A percentile compares a stretch with the other conserved stretches of the same genome.
Evolutionary conservation across 1,140 invertebrate genomes (phyloP).

Genomic region (Glossosoma conforme): DNA sequence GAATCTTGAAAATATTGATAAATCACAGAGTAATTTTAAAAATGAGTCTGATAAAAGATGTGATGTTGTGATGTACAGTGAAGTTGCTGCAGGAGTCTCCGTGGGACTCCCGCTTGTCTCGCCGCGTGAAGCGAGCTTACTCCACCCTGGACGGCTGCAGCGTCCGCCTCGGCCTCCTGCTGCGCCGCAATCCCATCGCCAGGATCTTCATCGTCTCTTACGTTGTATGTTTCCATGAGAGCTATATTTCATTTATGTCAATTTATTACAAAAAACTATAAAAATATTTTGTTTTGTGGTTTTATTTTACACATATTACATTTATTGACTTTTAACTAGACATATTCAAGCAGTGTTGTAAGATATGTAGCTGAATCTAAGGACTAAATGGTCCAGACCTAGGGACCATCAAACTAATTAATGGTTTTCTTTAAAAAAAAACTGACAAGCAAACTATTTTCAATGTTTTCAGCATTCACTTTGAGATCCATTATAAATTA

Average conservation of each 20-base stretch:
- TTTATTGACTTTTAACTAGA: background rate
- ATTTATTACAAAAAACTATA: background rate
- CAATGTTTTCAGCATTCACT: too few relatives aligned
- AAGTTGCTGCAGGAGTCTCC: slow-evolving; percentile 73
- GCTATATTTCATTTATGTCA: background rate
- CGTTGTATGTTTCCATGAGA: slow-evolving; percentile 15
- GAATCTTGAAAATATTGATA: too few relatives aligned
- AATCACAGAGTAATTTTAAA: too few relatives aligned
- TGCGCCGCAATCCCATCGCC: slow-evolving; percentile 74
- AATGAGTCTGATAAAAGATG: too few relatives aligned
- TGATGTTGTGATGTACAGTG: too few relatives aligned
- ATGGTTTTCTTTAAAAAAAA: too few relatives aligned
- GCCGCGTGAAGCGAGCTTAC: slow-evolving; percentile 75
- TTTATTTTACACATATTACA: background rate
- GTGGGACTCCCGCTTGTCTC: slow-evolving; percentile 70
- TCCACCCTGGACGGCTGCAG: slow-evolving; percentile 65
- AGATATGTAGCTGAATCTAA: background rate
- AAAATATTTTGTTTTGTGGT: background rate
- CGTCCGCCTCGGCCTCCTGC: slow-evolving; percentile 71
- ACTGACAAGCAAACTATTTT: too few relatives aligned
- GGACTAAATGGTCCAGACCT: too few relatives aligned
- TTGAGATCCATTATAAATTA: too few relatives aligned
- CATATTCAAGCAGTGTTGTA: background rate
- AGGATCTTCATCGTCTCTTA: slow-evolving; percentile 65
- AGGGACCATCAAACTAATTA: too few relatives aligned